Evolutionary conservation across 1,140 invertebrate species (phyloP).

Genomic region (Leptopilina boulardi): DNA sequence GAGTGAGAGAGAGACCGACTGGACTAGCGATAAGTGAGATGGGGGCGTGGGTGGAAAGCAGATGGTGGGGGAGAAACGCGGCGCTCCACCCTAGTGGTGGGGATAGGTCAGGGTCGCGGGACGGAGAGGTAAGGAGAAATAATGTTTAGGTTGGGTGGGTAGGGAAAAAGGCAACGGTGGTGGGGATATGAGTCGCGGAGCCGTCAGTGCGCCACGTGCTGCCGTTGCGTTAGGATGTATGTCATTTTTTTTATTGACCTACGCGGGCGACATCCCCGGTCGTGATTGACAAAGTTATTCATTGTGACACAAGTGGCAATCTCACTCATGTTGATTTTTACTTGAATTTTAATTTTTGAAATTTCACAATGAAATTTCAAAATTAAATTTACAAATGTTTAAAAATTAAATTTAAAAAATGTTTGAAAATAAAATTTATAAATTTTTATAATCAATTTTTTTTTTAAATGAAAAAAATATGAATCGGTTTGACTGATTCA

Average conservation of each 20-base stretch:
- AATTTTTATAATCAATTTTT: too few species aligned
- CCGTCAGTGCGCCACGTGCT: slow-evolving; percentile 76
- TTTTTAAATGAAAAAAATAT: too few species aligned
- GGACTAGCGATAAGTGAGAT: slow-evolving; percentile 56
- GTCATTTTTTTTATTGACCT: slow-evolving; percentile 43
- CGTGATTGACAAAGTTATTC: slow-evolving; percentile 36
- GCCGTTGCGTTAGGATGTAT: slow-evolving; percentile 70
- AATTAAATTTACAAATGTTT: too few species aligned
- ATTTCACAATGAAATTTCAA: too few species aligned
- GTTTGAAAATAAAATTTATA: too few species aligned
- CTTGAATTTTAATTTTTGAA: too few species aligned
- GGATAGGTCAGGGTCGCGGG: slow-evolving; percentile 62
- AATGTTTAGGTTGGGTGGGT: slow-evolving; percentile 38
- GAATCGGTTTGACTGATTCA: neutral
- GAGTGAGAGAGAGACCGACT: slow-evolving; percentile 46
- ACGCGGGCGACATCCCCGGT: slow-evolving; percentile 31
- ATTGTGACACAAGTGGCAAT: slow-evolving; percentile 35
- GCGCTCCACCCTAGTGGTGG: slow-evolving; percentile 59
- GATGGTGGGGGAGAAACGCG: slow-evolving; percentile 56
- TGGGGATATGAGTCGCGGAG: slow-evolving; percentile 49
- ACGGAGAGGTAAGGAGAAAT: slow-evolving; percentile 36
- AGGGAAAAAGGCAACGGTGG: slow-evolving; percentile 32
- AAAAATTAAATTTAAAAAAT: too few species aligned
- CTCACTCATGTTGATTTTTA: too few species aligned
- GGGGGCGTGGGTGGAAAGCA: slow-evolving; percentile 71